phyloP scores from a whole-genome alignment of 2,113 vertebrate genomes.

The Lamprotornis superbus region DNA sequence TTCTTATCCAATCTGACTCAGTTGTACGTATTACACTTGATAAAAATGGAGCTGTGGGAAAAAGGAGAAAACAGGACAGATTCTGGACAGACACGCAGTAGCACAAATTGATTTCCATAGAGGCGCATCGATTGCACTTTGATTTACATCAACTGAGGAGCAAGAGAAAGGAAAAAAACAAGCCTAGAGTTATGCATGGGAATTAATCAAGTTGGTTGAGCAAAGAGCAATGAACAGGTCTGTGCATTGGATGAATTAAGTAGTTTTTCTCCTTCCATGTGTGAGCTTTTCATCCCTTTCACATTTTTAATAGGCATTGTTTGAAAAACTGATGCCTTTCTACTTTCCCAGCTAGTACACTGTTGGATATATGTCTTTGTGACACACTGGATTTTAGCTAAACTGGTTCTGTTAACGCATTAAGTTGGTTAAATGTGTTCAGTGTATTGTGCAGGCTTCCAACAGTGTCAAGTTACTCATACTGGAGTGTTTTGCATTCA shows the following conservation, averaged over 20 bases:
- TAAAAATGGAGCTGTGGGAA: background rate
- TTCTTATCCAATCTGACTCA: background rate
- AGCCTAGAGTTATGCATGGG: background rate
- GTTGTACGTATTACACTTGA: background rate
- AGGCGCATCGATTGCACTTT: background rate
- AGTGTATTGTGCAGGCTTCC: background rate
- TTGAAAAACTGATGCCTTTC: background rate
- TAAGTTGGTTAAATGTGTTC: background rate
- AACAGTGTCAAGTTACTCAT: background rate
- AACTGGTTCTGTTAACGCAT: background rate
- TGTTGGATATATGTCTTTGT: background rate
- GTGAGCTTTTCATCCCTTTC: background rate
- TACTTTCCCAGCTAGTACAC: background rate
- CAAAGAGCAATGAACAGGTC: background rate
- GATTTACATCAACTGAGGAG: background rate
- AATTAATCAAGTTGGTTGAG: background rate
- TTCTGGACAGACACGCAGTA: background rate
- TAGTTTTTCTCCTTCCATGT: background rate
- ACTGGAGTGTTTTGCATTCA: background rate
- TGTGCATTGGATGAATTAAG: background rate
- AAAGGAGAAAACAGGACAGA: background rate
- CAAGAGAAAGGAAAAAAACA: background rate
- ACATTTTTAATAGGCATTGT: background rate
- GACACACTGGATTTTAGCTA: background rate
- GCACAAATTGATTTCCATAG: background rate